Evolutionary conservation across 23 tunicate genomes (phyloP), one percentile per base, ranked within the genome.

Genomic region (Corella eumyota): DNA sequence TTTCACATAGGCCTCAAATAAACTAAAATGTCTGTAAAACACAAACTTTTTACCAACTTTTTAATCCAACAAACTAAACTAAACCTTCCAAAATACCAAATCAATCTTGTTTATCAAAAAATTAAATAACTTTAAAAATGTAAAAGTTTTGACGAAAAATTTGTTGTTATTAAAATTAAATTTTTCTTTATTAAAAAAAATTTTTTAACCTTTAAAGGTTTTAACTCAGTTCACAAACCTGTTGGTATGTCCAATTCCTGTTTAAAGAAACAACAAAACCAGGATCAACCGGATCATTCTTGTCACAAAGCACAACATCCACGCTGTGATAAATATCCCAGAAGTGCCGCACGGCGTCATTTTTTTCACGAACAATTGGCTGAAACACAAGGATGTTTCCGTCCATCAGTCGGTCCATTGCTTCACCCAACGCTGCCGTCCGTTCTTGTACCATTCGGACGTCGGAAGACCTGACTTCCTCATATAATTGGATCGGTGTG

Each of bases 381-480:
- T 88, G 96, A 69, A 88, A 88, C 6, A 88, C 78, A 19, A 88
- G 67, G 53, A 88, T 88, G 68, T 88, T 88, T 25, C 96, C 96
- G 34, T 88, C 96, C 96, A 88, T 88, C 50, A 88, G 54, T 38
- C 79, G 78, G 68, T 88, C 96, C 96, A 88, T 88, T 32, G 75
- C 77, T 50, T 88, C 96, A 22, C 96, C 96, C 35, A 88, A 60
- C 50, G 78, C 77, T 3, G 70, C 66, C 27, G 19, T 55, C 22
- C 72, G 77, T 30, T 79, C 88, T 45, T 55, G 55, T 44, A 79
- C 6, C 1, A 66, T 65, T 4, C 78, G 77, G 29, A 79, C 71
- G 17, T 79, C 88, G 22, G 88, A 60, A 4, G 88, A 66, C n/a
- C 51, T 28, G 15, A 51, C 20, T 26, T 51, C 96, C 49, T 88